These are phyloP conservation scores for Gorsachius goisagi DNA, from an alignment of 2,113 vertebrate genomes.

Conservation along the genomic window DNA sequence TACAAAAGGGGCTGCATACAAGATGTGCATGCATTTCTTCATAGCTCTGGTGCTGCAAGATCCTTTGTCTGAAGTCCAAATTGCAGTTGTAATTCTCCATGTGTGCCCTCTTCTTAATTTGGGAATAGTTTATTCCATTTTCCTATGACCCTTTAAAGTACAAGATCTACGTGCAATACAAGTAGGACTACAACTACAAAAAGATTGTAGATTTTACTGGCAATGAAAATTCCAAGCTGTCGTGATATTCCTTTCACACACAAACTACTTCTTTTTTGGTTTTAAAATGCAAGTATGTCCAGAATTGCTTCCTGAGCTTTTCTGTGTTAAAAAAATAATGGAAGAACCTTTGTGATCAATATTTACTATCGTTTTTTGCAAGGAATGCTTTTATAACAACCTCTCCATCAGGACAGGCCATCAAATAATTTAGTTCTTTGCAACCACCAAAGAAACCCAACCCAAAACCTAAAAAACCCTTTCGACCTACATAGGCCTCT, in stretches of 20 bases:
- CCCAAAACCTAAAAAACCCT: accelerated
- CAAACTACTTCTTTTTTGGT: neutral
- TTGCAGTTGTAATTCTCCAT: neutral
- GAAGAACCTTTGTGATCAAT: too few relatives aligned
- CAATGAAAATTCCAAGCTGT: neutral
- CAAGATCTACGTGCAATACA: neutral
- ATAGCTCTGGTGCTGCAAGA: neutral
- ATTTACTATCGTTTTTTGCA: neutral
- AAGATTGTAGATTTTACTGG: neutral
- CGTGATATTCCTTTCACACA: neutral
- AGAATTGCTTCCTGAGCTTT: neutral
- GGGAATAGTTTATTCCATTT: neutral
- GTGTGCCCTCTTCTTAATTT: neutral
- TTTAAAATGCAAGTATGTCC: neutral
- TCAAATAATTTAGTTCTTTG: neutral
- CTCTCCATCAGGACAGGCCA: accelerated
- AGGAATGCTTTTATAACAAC: neutral
- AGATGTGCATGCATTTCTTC: neutral
- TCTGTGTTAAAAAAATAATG: neutral
- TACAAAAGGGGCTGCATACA: neutral
- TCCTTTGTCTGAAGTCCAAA: neutral
- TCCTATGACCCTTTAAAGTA: neutral
- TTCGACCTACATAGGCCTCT: neutral
- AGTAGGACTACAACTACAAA: neutral
- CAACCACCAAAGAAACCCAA: neutral